A percentile compares a stretch with the other conserved stretches of the same genome.
Evolutionary conservation across 2,888 invertebrate genomes (phyloP).

Genomic region (Luffia ferchaultella): DNA sequence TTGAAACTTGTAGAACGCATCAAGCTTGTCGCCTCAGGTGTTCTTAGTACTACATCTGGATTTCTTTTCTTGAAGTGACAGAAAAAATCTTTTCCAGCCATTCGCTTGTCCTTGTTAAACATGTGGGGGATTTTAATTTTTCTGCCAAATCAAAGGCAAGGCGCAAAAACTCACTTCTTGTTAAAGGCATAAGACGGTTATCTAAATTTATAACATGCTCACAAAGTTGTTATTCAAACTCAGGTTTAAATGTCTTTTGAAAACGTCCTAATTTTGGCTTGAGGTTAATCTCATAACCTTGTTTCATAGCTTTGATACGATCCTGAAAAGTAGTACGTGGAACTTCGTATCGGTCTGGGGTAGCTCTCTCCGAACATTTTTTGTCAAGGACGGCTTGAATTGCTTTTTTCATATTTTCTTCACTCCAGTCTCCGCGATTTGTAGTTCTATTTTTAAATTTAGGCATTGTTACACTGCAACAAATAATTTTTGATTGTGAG

Average conservation of each 20-base stretch:
- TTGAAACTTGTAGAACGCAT: slow-evolving; percentile 9
- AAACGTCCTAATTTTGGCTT: slow-evolving; percentile 12
- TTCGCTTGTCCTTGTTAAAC: slow-evolving; percentile 5
- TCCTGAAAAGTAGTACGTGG: slow-evolving; percentile 10
- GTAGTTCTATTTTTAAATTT: not conserved
- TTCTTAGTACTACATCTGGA: slow-evolving; percentile 10
- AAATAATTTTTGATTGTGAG: not conserved
- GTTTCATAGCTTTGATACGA: slow-evolving; percentile 10
- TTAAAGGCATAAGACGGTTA: slow-evolving; percentile 11
- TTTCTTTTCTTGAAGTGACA: slow-evolving; percentile 9
- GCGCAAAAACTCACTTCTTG: slow-evolving; percentile 7
- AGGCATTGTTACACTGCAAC: not conserved
- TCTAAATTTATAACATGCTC: slow-evolving; percentile 9
- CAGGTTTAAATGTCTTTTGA: slow-evolving; percentile 9
- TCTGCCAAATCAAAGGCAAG: slow-evolving; percentile 10
- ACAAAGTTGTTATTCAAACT: slow-evolving; percentile 10
- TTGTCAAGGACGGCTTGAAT: slow-evolving; percentile 4
- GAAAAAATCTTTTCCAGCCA: slow-evolving; percentile 3
- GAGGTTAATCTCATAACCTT: slow-evolving; percentile 10
- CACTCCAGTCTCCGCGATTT: slow-evolving; percentile 5
- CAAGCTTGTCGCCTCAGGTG: slow-evolving; percentile 10
- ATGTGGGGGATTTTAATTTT: slow-evolving; percentile 8
- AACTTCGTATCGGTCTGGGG: slow-evolving; percentile 6
- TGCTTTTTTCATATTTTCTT: slow-evolving; percentile 4
- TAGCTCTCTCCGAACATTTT: slow-evolving; percentile 3